Conservation (phyloP, 1,140 invertebrate genomes). For the Asbolus verrucosus region DNA sequence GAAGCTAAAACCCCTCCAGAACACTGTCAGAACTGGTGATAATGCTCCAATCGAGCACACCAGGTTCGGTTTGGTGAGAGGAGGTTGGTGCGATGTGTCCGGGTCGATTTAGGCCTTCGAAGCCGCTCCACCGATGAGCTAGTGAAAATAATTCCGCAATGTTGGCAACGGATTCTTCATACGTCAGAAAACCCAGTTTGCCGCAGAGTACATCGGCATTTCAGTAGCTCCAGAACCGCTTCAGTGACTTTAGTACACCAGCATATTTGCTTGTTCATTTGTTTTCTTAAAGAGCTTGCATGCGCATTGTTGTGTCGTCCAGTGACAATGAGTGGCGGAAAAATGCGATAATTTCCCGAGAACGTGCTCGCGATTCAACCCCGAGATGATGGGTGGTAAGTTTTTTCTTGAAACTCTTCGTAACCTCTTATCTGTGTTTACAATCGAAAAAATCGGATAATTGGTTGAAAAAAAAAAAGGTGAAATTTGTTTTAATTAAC, state of each 20-base stretch:
- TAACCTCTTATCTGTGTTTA: no score
- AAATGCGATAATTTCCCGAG: no score
- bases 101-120: not conserved
- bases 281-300: no score
- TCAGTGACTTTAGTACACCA: constrained; percentile 1
- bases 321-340: no score
- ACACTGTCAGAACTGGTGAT: not conserved
- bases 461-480: constrained; percentile 12
- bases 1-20: constrained; percentile 13
- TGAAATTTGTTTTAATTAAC: constrained; percentile 10
- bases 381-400: constrained; percentile 16
- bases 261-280: not conserved
- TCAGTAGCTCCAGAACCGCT: constrained; percentile 25
- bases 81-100: not conserved
- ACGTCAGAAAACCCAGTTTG: constrained; percentile 25
- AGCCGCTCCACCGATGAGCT: not conserved
- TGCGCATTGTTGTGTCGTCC: no score
- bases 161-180: constrained; percentile 40
- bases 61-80: constrained; percentile 7
- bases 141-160: constrained; percentile 14
- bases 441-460: constrained; percentile 2
- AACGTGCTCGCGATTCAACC: no score
- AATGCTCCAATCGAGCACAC: not conserved
- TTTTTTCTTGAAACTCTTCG: no score
- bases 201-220: constrained; percentile 8